Evolutionary conservation across 2,113 vertebrate species (phyloP), one percentile per base, ranked within the genome.

Genomic region (Brachirus orientalis): DNA sequence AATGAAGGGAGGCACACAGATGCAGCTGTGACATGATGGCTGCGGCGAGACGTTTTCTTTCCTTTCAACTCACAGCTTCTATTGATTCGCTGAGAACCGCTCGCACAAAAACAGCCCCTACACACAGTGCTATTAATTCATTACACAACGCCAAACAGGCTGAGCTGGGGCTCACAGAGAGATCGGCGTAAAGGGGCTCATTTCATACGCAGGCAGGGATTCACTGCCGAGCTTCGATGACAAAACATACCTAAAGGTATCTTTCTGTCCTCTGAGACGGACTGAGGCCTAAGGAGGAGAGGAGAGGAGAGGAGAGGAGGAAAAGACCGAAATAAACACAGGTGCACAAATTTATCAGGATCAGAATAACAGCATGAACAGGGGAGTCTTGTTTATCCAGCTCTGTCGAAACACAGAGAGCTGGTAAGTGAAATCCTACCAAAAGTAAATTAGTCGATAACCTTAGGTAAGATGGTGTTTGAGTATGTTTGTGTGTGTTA

Each of bases 401-500:
- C 54, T 70, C 2, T 28, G n/a, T 33, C n/a, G 3, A 55, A 44
- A 58, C 72, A 75, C 55, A 41, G 28, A 56, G 35, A 65, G 52
- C 6, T 48, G 63, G 69, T 70, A 73, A 79, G 83, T 77, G 43
- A 60, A 85, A 84, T 63, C 37, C 18, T 52, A 73, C 28, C 54
- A 57, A 86, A 70, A 72, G 59, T 59, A 62, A 55, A 76, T 85
- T 77, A 75, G 72, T 69, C 74, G 67, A 79, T 77, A 79, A 80
- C 69, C 53, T 46, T 65, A 84, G 66, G 76, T 81, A 79, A 84
- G 79, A 33, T 16, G 3, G n/a, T n/a, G n/a, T n/a, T n/a, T n/a
- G 48, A 11, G 33, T 7, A 40, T 8, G 14, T 22, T 63, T 67
- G 60, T 55, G 55, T 55, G 45, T 63, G 70, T 48, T 35, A 22